Conservation (phyloP, 2,888 invertebrate genomes). For the Chymomyza caudatula region DNA sequence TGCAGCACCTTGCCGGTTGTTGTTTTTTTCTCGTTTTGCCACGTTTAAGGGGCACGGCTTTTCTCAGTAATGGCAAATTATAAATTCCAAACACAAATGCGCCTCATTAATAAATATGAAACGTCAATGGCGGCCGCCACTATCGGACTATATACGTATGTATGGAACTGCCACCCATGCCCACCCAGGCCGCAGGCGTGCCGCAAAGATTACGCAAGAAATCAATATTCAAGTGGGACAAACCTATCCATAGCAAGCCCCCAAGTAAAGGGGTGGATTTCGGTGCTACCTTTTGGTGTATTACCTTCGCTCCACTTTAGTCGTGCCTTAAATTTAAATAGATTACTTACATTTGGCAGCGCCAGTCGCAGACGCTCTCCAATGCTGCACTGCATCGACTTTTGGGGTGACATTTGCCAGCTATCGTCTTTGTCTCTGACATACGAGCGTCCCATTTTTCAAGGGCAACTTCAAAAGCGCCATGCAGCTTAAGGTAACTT, state of each 20-base stretch:
- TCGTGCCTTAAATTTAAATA: slow-evolving; percentile 61
- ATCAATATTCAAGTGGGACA: slow-evolving; percentile 66
- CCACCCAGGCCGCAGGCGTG: slow-evolving; percentile 36
- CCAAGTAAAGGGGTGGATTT: slow-evolving; percentile 44
- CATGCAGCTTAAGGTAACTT: slow-evolving; percentile 36
- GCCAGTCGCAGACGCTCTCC: background rate
- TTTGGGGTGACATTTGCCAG: slow-evolving; percentile 56
- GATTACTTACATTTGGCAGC: slow-evolving; percentile 58
- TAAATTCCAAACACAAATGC: slow-evolving; percentile 74
- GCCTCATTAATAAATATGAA: slow-evolving; percentile 74
- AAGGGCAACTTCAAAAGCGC: slow-evolving; percentile 59
- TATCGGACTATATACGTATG: slow-evolving; percentile 42
- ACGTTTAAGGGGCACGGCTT: background rate
- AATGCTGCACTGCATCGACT: slow-evolving; percentile 42
- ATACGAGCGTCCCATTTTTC: slow-evolving; percentile 68
- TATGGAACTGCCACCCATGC: background rate
- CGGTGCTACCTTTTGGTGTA: background rate
- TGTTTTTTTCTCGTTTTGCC: background rate
- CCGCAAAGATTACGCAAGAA: slow-evolving; percentile 66
- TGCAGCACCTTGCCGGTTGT: slow-evolving; percentile 1
- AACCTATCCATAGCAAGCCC: background rate
- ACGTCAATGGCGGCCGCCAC: slow-evolving; percentile 64
- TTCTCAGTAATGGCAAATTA: slow-evolving; percentile 53
- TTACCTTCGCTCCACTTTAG: slow-evolving; percentile 16
- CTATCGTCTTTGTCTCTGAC: slow-evolving; percentile 39